Evolutionary conservation across 2,797 vertebrate species (phyloP), one percentile per base, ranked within the genome.

Genomic region (Gymnocypris eckloni): DNA sequence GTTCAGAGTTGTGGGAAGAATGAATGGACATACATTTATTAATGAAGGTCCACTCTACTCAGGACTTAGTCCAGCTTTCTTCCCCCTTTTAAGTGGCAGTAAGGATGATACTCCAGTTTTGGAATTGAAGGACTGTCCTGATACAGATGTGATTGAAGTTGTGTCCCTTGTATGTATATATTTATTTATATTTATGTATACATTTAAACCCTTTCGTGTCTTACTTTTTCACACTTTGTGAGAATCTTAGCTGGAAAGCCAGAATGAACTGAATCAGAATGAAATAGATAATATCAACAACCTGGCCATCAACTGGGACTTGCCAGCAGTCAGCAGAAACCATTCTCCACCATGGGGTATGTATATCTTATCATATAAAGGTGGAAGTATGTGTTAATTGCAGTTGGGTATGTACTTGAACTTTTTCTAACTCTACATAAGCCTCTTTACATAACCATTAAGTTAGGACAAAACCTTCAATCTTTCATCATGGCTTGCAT

Each of bases 21-120:
- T 72, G 22, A 87, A 84, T 37, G 86, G 76, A 18, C 86, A 83
- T 64, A 52, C 82, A 33, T 80, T 84, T 56, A 56, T 87, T 54
- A 67, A 87, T 75, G 81, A 39, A 80, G 86, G 82, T 67, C 86
- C 86, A 64, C 52, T 71, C 11, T 81, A 72, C 39, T 52, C 67
- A 16, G 82, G 86, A 52, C 18, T 84, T 52, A 79, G 86, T 48
- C 77, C 66, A 61, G 48, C 12, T 72, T 48, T 86, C 25, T 81
- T 86, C 50, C 69, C 50, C 28, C 79, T 82, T 56, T 48, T 86
- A 39, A 59, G 54, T 76, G 70, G 70, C n/a, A 11, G 10, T 50
- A 81, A 48, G 16, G 78, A 81, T 22, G 54, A 86, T 28, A 45
- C 64, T 71, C 61, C 48, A 50, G 43, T 75, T 61, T 15, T 81